Percentiles rank a stretch among this genome's conserved stretches.
These are phyloP conservation scores for Eurypyga helias DNA, from an alignment of 2,113 vertebrate genomes.

Conservation along the genomic window DNA sequence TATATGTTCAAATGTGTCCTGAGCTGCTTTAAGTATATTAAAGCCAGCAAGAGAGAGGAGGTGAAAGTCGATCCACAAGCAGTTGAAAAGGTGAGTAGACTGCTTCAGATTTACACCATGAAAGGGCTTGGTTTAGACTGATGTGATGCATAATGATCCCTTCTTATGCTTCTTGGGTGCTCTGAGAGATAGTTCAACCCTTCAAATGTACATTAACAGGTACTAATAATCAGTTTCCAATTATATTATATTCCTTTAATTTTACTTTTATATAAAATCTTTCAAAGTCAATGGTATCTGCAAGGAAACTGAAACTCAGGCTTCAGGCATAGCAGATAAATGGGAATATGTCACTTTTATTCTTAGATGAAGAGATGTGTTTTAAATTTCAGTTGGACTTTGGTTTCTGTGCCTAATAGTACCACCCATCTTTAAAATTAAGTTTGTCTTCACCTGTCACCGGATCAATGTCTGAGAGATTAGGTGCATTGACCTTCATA, in stretches of 20 bases:
- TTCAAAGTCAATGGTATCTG: neutral
- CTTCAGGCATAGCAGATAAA: neutral
- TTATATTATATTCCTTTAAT: neutral
- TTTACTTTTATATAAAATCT: neutral
- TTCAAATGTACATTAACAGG: neutral
- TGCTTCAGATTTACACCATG: neutral
- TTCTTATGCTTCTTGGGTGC: neutral
- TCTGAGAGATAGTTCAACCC: neutral
- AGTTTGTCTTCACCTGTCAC: neutral
- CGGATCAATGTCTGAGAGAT: neutral
- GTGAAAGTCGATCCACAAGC: neutral
- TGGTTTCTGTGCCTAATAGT: neutral
- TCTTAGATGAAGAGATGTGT: neutral
- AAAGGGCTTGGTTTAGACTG: neutral
- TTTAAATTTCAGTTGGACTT: neutral
- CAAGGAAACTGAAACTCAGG: neutral
- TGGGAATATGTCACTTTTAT: neutral
- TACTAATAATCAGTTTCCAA: neutral
- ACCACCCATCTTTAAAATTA: neutral
- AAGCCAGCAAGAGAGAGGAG: conserved; percentile 3
- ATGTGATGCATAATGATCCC: neutral
- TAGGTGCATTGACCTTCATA: neutral
- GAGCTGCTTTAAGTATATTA: conserved; percentile 69
- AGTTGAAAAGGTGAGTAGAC: conserved; percentile 61
- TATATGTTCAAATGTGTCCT: conserved; percentile 79